Evolutionary conservation across 2,113 vertebrate species (phyloP).

Genomic region (Nycticorax nycticorax): DNA sequence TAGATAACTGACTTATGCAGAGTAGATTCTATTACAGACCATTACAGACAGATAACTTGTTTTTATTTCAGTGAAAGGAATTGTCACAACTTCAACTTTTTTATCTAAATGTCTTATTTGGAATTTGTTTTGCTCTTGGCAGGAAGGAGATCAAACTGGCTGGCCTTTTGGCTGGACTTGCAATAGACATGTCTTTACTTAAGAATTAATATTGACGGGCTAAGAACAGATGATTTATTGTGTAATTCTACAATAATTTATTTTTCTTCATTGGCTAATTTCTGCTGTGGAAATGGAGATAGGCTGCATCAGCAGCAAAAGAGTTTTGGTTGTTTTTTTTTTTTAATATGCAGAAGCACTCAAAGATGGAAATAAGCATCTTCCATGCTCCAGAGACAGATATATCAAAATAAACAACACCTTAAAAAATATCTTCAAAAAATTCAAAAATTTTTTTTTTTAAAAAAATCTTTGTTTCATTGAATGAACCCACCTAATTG

Average conservation of each 20-base stretch:
- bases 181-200: not conserved
- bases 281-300: not conserved
- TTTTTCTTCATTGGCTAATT: not conserved
- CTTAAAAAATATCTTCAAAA: not conserved
- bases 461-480: not conserved
- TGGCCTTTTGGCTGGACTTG: not conserved
- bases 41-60: not conserved
- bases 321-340: not conserved
- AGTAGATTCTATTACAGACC: not conserved
- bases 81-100: not conserved
- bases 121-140: not conserved
- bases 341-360: not conserved
- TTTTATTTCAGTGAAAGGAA: not conserved
- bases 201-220: not conserved
- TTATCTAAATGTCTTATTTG: not conserved
- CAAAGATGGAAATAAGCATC: not conserved
- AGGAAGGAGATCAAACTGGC: not conserved
- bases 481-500: not conserved
- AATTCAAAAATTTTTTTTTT: not conserved
- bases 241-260: not conserved
- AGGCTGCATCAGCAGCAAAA: not conserved
- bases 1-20: not conserved
- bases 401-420: not conserved
- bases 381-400: not conserved
- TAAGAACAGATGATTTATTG: not conserved